A percentile compares a stretch with the other conserved stretches of the same genome.
Conservation (phyloP, 2,888 invertebrate genomes). For the Rotaria macrura region DNA sequence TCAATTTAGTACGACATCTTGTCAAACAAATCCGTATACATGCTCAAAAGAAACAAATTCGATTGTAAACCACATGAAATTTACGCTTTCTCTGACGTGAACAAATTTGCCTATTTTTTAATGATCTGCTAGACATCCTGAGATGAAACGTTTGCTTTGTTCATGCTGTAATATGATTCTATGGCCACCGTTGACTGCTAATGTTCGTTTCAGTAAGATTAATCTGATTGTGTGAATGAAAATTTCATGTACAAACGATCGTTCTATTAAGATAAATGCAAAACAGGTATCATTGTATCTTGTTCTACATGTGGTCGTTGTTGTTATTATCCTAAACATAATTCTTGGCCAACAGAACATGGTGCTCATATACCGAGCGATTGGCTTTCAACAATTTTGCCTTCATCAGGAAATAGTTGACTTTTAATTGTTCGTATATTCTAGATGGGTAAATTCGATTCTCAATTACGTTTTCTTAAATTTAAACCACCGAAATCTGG, state of each 20-base stretch:
- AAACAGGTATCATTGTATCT: neutral
- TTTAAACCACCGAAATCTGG: neutral
- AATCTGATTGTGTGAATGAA: neutral
- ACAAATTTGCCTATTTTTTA: too few relatives aligned
- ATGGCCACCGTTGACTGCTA: neutral
- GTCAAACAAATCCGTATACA: neutral
- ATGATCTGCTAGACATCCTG: neutral
- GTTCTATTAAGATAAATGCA: neutral
- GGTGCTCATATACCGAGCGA: neutral
- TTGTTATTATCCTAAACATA: neutral
- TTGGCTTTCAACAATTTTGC: neutral
- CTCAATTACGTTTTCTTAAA: neutral
- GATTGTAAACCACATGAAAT: neutral
- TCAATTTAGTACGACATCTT: neutral
- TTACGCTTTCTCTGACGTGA: too few relatives aligned
- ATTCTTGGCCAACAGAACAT: neutral
- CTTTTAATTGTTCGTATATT: neutral
- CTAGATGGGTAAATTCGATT: neutral
- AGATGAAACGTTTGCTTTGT: neutral
- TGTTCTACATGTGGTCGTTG: neutral
- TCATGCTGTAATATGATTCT: conserved; percentile 5
- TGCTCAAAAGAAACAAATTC: conserved; percentile 9
- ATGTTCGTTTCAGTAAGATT: neutral
- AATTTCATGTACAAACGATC: neutral
- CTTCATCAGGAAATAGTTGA: neutral